Base-by-base conservation (phyloP, 2,797 vertebrate genomes). In the Chrosomus eos region DNA sequence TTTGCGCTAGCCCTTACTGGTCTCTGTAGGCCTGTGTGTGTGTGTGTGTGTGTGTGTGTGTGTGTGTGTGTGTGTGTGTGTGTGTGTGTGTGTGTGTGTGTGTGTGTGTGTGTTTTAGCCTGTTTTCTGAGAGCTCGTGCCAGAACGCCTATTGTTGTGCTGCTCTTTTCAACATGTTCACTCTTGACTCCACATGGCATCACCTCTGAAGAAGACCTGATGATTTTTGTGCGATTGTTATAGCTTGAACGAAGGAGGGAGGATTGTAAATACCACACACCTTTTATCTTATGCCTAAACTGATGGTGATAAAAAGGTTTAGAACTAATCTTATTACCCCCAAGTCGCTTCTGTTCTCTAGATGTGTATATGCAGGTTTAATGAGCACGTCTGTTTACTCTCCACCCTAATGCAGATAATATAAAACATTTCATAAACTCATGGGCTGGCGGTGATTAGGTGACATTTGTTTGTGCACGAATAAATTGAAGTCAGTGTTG, bases 121-220 rank as follows among this genome's bases (percentile, higher is more conserved):
- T 28, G 16, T 40, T 38, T 48, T 68, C 21, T 7, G 51, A 62
- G 80, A 43, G 28, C 21, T 23, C 45, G 55, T 43, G 68, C 66
- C 85, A 82, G 43, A 71, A 60, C 70, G 51, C 75, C 83, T 85
- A 68, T 66, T 66, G 72, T 62, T 11, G 55, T 78, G 81, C 58
- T 21, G 40, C 38, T 26, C 38, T 82, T 80, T 43, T 82, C 45
- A 90, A 90, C 91, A 80, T 88, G 90, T 90, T 87, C 38, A 67
- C 40, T 86, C 90, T 86, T 80, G 89, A 87, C 64, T 60, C 45
- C 23, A 79, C 80, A 66, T 55, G 36, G 87, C 71, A 51, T 38
- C 51, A 75, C 66, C 86, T 82, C 60, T 75, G 81, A 45, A 82
- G 87, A 79, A 76, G 80, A 48, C 45, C 60, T 87, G 74, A 80